Conservation (phyloP, 2,113 vertebrate species). For the Corythaixoides concolor region DNA sequence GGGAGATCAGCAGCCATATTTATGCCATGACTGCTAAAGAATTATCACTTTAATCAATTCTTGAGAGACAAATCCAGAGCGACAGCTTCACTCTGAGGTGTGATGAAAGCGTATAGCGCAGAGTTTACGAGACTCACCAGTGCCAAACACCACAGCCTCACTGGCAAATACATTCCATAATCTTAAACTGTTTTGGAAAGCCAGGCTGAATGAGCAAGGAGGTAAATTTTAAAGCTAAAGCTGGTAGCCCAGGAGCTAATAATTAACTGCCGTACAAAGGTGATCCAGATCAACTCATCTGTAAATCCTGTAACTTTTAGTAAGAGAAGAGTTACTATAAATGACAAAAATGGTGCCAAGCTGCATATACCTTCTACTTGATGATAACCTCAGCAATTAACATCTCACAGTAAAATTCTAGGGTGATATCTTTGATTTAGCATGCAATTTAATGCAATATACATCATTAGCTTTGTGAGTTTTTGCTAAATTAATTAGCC, state of each 20-base stretch:
- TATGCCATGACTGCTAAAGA: not conserved
- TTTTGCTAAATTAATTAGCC: not conserved
- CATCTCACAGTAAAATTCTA: not conserved
- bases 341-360: not conserved
- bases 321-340: not conserved
- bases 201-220: not conserved
- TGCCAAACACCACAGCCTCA: not conserved
- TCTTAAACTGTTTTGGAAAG: not conserved
- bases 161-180: not conserved
- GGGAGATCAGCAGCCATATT: not conserved
- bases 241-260: slow-evolving; percentile 18
- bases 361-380: not conserved
- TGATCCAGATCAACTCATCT: slow-evolving; percentile 43
- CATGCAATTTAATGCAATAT: not conserved
- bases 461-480: not conserved
- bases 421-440: not conserved
- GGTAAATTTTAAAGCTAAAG: slow-evolving; percentile 9
- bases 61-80: not conserved
- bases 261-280: slow-evolving; percentile 38
- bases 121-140: not conserved
- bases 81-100: not conserved
- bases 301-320: slow-evolving; percentile 45
- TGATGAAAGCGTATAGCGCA: rapidly evolving
- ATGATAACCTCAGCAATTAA: slow-evolving; percentile 3
- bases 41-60: not conserved